Evolutionary conservation across 92 coral and sea anemone genomes (phyloP).

Genomic region (Porites evermanni): DNA sequence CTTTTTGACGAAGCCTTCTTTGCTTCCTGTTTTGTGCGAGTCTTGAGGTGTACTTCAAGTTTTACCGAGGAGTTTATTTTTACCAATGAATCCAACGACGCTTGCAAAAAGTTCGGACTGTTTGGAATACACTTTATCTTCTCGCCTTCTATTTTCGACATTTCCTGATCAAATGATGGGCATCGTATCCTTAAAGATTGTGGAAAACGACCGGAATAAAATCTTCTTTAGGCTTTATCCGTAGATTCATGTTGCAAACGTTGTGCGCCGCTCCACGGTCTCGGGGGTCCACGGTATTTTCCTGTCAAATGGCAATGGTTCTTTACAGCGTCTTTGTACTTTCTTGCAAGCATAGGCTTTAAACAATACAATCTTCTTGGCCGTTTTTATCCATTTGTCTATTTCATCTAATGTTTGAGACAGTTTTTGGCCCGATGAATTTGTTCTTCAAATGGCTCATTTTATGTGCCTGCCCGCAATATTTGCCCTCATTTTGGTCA

Average conservation of each 20-base stretch:
- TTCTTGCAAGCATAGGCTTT: too few species aligned
- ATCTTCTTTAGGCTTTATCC: background rate
- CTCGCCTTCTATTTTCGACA: conserved; percentile 1
- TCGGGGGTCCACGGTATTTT: conserved; percentile 7
- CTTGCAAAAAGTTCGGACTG: conserved; percentile 27
- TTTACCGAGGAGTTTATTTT: background rate
- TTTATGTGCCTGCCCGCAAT: background rate
- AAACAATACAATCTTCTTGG: too few species aligned
- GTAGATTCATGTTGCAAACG: conserved; percentile 11
- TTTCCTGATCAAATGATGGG: background rate
- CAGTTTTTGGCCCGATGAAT: background rate
- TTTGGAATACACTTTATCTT: conserved; percentile 28
- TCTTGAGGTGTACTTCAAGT: background rate
- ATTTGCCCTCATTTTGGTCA: background rate
- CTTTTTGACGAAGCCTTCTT: conserved; percentile 12
- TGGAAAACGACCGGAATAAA: conserved; percentile 27
- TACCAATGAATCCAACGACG: conserved; percentile 12
- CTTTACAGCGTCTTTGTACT: too few species aligned
- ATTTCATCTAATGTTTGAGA: background rate
- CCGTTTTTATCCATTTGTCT: too few species aligned
- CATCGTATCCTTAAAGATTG: conserved; percentile 23
- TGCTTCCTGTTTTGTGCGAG: background rate
- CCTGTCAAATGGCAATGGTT: conserved; percentile 21
- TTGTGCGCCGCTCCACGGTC: conserved; percentile 28
- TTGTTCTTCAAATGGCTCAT: background rate